Conservation (phyloP, 1,140 invertebrate genomes). For the Ostrea edulis region DNA sequence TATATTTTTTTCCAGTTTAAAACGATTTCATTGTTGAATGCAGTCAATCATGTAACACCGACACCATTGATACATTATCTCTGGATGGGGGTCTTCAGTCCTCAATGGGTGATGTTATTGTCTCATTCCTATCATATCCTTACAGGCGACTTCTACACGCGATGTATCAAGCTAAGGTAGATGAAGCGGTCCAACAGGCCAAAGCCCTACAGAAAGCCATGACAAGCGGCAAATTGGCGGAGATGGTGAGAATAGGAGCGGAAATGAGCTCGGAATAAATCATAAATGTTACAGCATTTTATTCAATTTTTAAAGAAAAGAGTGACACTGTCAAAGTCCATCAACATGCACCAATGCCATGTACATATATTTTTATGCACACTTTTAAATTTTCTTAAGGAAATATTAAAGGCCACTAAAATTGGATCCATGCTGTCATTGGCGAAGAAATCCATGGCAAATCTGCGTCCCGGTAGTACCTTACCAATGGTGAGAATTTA, state of each 20-base stretch:
- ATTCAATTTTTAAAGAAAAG: no score
- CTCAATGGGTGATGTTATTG: not conserved
- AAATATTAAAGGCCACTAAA: slow-evolving; percentile 52
- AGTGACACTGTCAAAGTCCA: no score
- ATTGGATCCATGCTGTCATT: slow-evolving; percentile 63
- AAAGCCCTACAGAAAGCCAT: slow-evolving; percentile 71
- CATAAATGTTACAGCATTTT: no score
- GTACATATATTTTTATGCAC: no score
- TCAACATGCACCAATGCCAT: no score
- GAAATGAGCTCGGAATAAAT: no score
- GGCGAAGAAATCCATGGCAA: slow-evolving; percentile 48
- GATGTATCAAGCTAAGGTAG: slow-evolving; percentile 72
- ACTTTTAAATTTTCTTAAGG: no score
- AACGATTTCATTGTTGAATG: not conserved
- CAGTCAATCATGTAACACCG: no score
- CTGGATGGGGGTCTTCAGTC: no score
- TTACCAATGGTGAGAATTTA: not conserved
- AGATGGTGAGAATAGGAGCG: slow-evolving; percentile 1
- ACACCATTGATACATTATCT: no score
- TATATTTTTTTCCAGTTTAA: no score
- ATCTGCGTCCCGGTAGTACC: not conserved
- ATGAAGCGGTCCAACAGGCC: slow-evolving; percentile 72
- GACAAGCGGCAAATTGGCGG: slow-evolving; percentile 59
- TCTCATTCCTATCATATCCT: not conserved
- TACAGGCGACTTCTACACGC: slow-evolving; percentile 73